These are phyloP conservation scores for Oreocharis arfaki DNA, from an alignment of 2,113 vertebrate species.

Conservation along the genomic window DNA sequence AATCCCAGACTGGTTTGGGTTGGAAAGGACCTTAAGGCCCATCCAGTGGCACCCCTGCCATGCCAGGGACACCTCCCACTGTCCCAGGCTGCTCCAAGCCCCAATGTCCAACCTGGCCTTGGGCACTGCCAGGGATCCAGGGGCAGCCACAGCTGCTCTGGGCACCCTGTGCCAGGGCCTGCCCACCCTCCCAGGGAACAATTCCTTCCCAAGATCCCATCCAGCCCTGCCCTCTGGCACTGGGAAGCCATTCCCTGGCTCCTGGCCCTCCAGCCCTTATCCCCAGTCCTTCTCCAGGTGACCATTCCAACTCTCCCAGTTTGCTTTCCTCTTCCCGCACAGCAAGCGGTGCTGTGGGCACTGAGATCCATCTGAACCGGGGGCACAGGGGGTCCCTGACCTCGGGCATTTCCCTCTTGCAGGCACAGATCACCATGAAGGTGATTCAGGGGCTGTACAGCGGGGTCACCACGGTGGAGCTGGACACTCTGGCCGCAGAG, in stretches of 20 bases:
- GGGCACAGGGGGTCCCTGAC: background rate
- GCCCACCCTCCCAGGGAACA: background rate
- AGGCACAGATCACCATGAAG: conserved; percentile 99
- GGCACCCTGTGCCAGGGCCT: background rate
- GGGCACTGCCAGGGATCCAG: background rate
- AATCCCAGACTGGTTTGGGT: background rate
- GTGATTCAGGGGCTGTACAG: conserved; percentile 96
- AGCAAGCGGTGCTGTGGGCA: accelerated
- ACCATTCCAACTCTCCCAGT: background rate
- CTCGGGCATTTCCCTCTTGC: background rate
- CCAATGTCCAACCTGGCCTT: background rate
- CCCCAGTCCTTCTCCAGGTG: background rate
- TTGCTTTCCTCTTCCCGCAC: accelerated
- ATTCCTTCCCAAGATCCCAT: accelerated
- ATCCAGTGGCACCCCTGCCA: background rate
- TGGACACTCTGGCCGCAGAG: conserved; percentile 93
- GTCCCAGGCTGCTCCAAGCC: background rate
- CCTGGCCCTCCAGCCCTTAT: accelerated
- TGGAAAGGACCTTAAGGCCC: accelerated
- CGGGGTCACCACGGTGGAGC: conserved; percentile 91
- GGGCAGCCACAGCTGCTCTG: background rate
- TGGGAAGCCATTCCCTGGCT: background rate
- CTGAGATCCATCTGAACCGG: accelerated
- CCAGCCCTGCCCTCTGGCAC: background rate
- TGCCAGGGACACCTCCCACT: background rate